Evolutionary conservation across 2,113 vertebrate species (phyloP).

Genomic region (Turdus rufiventris): DNA sequence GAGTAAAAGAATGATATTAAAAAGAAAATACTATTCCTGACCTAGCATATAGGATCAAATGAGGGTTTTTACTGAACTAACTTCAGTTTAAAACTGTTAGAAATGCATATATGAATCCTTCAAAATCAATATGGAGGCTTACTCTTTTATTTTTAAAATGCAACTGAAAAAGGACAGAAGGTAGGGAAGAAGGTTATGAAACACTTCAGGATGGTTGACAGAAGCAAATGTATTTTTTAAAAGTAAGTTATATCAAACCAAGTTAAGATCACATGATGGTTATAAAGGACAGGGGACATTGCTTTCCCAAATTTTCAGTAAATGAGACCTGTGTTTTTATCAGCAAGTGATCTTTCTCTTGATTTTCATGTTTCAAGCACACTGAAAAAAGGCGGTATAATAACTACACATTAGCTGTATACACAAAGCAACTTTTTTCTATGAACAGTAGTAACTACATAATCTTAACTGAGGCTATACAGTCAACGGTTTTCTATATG

Average conservation of each 20-base stretch:
- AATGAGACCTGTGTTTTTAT: background rate
- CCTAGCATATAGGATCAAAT: background rate
- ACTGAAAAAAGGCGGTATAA: background rate
- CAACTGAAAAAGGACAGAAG: background rate
- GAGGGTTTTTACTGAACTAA: background rate
- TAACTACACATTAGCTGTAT: background rate
- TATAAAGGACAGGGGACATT: background rate
- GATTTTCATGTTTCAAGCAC: background rate
- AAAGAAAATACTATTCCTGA: background rate
- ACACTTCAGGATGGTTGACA: background rate
- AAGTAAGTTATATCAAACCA: background rate
- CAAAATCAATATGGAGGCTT: rapidly evolving
- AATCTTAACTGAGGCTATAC: background rate
- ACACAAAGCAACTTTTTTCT: background rate
- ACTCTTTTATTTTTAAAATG: background rate
- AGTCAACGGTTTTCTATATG: background rate
- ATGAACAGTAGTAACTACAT: background rate
- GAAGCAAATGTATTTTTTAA: background rate
- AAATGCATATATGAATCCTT: background rate
- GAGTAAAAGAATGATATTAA: background rate
- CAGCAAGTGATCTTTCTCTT: background rate
- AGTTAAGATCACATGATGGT: background rate
- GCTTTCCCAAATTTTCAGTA: background rate
- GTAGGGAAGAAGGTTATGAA: background rate
- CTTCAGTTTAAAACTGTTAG: background rate